Percentiles rank a stretch among this genome's conserved stretches.
Conservation (phyloP, 2,113 vertebrate species). For the Ciconia stormi region DNA sequence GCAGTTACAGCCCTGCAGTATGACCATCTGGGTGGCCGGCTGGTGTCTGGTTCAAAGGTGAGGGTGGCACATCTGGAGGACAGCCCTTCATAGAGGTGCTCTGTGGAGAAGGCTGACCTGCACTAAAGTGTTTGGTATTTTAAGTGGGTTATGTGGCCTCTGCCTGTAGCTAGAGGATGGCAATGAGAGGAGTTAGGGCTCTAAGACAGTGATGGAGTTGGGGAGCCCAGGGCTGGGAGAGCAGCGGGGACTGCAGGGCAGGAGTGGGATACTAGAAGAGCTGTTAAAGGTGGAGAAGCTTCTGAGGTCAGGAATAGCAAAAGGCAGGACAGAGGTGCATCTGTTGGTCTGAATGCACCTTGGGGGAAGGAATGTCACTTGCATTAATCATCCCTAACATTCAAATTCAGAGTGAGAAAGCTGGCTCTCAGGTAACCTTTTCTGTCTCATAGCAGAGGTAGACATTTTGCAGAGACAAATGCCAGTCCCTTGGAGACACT, state of each 20-base stretch:
- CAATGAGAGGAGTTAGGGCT: background rate
- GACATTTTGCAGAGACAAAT: background rate
- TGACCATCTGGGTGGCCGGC: slow-evolving; percentile 86
- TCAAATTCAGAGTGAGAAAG: background rate
- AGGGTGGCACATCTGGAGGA: background rate
- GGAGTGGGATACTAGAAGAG: background rate
- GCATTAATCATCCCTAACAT: background rate
- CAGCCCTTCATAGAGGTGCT: background rate
- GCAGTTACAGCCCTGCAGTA: slow-evolving; percentile 86
- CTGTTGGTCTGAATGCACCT: background rate
- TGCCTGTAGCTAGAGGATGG: background rate
- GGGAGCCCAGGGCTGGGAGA: background rate
- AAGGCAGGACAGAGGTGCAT: background rate
- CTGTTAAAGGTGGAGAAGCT: background rate
- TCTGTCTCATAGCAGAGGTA: background rate
- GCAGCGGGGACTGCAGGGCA: background rate
- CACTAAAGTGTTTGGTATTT: background rate
- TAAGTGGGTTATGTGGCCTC: background rate
- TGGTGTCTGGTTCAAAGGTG: slow-evolving; percentile 93
- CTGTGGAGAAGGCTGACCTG: background rate
- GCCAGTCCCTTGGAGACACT: background rate
- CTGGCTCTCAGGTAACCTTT: background rate
- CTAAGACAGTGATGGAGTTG: background rate
- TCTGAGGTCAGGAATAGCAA: background rate
- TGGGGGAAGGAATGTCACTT: background rate